Conservation (phyloP, 2,113 vertebrate genomes). For the Todiramphus chloris region DNA sequence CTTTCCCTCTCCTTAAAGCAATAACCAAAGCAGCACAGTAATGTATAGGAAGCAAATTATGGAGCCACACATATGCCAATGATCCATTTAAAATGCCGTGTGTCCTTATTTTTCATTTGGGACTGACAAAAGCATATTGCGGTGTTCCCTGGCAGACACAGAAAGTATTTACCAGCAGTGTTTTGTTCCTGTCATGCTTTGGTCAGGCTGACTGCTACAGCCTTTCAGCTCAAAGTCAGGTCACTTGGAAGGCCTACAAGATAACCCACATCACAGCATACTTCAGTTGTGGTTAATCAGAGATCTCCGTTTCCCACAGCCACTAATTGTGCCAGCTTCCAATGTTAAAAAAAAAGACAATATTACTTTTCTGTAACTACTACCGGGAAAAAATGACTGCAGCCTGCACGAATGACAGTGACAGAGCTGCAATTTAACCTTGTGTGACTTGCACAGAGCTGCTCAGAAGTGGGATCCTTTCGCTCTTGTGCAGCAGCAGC, state of each 20-base stretch:
- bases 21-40: neutral
- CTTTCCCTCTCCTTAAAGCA: neutral
- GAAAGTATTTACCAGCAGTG: neutral
- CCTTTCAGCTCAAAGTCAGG: slow-evolving; percentile 12
- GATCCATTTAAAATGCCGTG: neutral
- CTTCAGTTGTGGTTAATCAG: slow-evolving; percentile 15
- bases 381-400: slow-evolving; percentile 30
- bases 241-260: neutral
- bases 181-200: neutral
- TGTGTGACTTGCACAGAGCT: neutral
- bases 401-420: slow-evolving; percentile 43
- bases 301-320: slow-evolving; percentile 8
- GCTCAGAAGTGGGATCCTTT: slow-evolving; percentile 45
- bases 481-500: neutral
- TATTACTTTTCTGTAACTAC: slow-evolving; percentile 14
- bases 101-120: neutral
- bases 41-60: neutral
- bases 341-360: neutral
- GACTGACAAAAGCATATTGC: slow-evolving; percentile 3
- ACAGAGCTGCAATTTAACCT: slow-evolving; percentile 38
- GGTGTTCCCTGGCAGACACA: neutral
- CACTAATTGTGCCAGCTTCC: neutral
- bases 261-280: neutral
- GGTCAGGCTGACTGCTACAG: neutral
- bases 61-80: neutral